Conservation (phyloP, 2,113 vertebrate genomes). For the Mormyrus iriodes region DNA sequence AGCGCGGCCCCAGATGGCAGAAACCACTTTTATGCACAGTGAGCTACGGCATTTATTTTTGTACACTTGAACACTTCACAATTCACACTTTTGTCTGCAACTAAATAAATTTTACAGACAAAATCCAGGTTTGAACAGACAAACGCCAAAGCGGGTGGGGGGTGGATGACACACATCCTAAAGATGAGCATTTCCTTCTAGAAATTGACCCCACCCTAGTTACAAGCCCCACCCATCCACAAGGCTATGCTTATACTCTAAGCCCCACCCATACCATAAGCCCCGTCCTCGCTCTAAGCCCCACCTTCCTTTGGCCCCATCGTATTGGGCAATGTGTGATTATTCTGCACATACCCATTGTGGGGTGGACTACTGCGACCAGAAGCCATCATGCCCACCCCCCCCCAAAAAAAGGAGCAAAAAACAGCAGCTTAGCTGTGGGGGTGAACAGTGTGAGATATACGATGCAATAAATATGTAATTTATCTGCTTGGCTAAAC, state of each 20-base stretch:
- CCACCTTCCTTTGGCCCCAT: not conserved
- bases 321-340: not conserved
- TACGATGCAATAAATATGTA: constrained; percentile 18
- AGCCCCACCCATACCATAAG: not conserved
- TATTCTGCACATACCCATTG: not conserved
- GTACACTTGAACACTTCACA: too few species aligned
- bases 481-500: constrained; percentile 15
- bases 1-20: not conserved
- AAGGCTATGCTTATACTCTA: not conserved
- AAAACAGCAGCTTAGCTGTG: not conserved
- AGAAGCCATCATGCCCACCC: not conserved
- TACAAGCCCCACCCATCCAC: not conserved
- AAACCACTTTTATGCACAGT: not conserved
- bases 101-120: not conserved
- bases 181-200: not conserved
- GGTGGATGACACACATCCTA: too few species aligned
- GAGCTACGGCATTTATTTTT: not conserved
- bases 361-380: not conserved
- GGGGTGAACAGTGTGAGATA: not conserved
- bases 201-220: not conserved
- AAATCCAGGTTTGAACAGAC: not conserved
- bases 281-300: too few species aligned
- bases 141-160: too few species aligned
- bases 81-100: not conserved
- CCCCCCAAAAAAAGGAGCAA: not conserved